phyloP scores from a whole-genome alignment of 2,888 invertebrate species.

The Drosophila dives region DNA sequence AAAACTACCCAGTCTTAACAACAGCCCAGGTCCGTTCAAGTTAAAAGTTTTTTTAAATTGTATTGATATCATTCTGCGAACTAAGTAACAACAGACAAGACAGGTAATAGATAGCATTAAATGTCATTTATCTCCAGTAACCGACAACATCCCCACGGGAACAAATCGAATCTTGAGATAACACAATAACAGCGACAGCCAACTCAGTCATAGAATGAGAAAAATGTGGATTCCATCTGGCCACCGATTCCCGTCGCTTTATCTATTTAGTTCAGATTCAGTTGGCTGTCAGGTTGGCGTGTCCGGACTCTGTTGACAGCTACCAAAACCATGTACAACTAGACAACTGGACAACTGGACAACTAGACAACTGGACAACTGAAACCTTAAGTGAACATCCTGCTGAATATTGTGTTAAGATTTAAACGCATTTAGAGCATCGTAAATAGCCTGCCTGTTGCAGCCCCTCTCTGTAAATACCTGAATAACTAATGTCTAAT shows the following conservation, averaged over 20 bases:
- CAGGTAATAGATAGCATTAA: slow-evolving; percentile 22
- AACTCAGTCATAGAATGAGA: not conserved
- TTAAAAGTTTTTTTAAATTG: too few relatives aligned
- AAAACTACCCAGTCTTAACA: not conserved
- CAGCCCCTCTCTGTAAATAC: slow-evolving; percentile 4
- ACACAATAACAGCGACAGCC: not conserved
- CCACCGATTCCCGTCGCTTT: slow-evolving; percentile 5
- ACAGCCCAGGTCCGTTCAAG: not conserved
- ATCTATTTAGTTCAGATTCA: slow-evolving; percentile 11
- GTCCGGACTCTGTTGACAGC: slow-evolving; percentile 17
- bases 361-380: not conserved
- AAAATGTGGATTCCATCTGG: not conserved
- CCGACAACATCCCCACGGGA: not conserved
- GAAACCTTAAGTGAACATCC: not conserved
- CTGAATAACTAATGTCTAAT: slow-evolving; percentile 2
- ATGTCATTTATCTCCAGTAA: slow-evolving; percentile 7
- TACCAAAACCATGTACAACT: not conserved
- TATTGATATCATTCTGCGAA: slow-evolving; percentile 11
- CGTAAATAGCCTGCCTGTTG: slow-evolving; percentile 6
- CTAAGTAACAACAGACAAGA: slow-evolving; percentile 1
- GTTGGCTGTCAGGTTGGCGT: slow-evolving; percentile 8
- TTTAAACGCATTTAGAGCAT: slow-evolving; percentile 5
- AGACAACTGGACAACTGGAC: not conserved
- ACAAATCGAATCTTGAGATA: not conserved
- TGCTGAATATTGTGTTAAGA: slow-evolving; percentile 2